phyloP scores from a whole-genome alignment of 1,140 invertebrate species.

The Drosophila repleta region DNA sequence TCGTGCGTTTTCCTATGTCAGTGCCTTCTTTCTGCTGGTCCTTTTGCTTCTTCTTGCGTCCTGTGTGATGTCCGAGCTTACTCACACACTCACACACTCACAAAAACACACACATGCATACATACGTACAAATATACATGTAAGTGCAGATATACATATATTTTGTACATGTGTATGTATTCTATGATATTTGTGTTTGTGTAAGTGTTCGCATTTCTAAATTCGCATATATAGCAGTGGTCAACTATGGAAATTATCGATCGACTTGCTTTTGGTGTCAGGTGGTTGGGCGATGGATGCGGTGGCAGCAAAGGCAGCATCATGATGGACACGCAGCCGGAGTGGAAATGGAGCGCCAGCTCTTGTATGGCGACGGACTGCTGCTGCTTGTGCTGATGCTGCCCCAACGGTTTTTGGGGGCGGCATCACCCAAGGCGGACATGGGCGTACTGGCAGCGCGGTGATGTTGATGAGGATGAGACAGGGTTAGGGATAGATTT shows the following conservation, averaged over 20 bases:
- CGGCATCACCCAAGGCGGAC: conserved; percentile 73
- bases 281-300: conserved; percentile 79
- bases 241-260: conserved; percentile 84
- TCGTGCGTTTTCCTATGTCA: conserved; percentile 52
- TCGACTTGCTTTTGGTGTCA: conserved; percentile 83
- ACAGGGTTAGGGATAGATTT: conserved; percentile 42
- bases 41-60: conserved; percentile 54
- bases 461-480: conserved; percentile 27
- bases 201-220: conserved; percentile 82
- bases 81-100: conserved; percentile 36
- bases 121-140: conserved; percentile 3
- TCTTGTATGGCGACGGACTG: conserved; percentile 51
- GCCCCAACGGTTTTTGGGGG: conserved; percentile 67
- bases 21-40: conserved; percentile 49
- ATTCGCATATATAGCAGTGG: conserved; percentile 83
- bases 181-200: conserved; percentile 69
- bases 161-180: conserved; percentile 32
- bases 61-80: conserved; percentile 66
- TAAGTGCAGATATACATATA: conserved; percentile 19
- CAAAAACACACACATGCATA: conserved; percentile 36
- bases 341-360: conserved; percentile 50
- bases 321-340: conserved; percentile 77
- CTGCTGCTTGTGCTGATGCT: conserved; percentile 17
- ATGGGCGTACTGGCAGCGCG: conserved; percentile 42
- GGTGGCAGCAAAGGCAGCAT: conserved; percentile 54